Evolutionary conservation across 2,113 vertebrate species (phyloP).

Genomic region (Otus sunia): DNA sequence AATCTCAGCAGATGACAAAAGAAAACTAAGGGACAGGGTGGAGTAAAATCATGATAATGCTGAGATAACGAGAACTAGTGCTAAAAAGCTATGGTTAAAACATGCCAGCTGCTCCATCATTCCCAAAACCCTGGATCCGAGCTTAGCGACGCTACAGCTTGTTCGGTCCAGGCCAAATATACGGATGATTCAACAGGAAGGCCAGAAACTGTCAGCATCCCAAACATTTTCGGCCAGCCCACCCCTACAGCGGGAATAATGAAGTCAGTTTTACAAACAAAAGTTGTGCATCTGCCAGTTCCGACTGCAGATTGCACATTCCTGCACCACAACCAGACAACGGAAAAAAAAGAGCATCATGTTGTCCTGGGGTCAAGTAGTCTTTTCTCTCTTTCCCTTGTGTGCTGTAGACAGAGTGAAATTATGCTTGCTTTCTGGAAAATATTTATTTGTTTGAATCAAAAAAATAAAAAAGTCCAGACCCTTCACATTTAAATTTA

Average conservation of each 20-base stretch:
- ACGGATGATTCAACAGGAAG: conserved; percentile 40
- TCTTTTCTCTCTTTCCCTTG: conserved; percentile 14
- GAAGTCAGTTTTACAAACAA: conserved; percentile 56
- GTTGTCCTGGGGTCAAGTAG: conserved; percentile 15
- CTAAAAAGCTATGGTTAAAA: neutral
- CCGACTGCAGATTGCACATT: conserved; percentile 28
- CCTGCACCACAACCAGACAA: conserved; percentile 27
- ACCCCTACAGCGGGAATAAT: conserved; percentile 37
- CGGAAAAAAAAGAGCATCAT: neutral
- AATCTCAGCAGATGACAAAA: conserved; percentile 28
- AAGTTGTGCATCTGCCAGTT: conserved; percentile 48
- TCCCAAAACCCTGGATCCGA: neutral
- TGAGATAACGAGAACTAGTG: neutral
- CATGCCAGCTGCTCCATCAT: neutral
- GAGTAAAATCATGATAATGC: neutral
- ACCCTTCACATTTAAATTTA: neutral
- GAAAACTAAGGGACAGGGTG: neutral
- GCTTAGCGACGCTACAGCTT: neutral
- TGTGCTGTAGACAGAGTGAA: neutral
- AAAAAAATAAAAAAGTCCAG: neutral
- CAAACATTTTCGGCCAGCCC: conserved; percentile 5
- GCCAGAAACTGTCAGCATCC: conserved; percentile 17
- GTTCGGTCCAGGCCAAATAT: neutral
- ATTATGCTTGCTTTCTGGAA: conserved; percentile 5
- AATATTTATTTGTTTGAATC: neutral